Evolutionary conservation across 2,888 invertebrate species (phyloP).

Genomic region (Drosophila algonquin): DNA sequence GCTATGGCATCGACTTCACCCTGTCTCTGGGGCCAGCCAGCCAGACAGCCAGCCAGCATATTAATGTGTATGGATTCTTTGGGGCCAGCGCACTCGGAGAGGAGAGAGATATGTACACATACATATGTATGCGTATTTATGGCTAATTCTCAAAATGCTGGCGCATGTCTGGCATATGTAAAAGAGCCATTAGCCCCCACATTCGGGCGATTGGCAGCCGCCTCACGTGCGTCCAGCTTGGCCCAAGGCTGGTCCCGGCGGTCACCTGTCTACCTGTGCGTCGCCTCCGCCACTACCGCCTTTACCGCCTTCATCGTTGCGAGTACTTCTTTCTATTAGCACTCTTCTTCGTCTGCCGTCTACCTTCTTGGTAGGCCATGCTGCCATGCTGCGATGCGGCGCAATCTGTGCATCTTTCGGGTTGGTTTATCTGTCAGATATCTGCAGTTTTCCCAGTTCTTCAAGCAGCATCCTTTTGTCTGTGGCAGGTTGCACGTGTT

Average conservation of each 20-base stretch:
- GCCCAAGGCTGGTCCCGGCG: background rate
- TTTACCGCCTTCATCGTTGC: no score
- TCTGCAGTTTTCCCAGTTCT: background rate
- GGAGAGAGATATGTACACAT: background rate
- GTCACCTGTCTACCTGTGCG: background rate
- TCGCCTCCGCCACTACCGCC: no score
- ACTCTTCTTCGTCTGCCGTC: background rate
- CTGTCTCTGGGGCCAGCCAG: constrained; percentile 5
- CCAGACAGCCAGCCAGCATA: constrained; percentile 10
- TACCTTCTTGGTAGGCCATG: background rate
- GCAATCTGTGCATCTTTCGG: constrained; percentile 1
- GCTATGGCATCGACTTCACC: background rate
- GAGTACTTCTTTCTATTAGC: background rate
- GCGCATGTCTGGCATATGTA: constrained; percentile 67
- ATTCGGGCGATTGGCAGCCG: constrained; percentile 32
- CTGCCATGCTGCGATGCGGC: no score
- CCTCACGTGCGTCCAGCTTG: constrained; percentile 57
- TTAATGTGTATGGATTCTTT: constrained; percentile 15
- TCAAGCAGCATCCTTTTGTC: constrained; percentile 1
- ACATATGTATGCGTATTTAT: constrained; percentile 48
- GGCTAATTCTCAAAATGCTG: constrained; percentile 56
- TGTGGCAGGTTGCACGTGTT: constrained; percentile 32
- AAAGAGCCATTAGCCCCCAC: constrained; percentile 17
- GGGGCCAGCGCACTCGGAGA: background rate
- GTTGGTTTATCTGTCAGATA: background rate